Base-by-base conservation (phyloP, 2,113 vertebrate species). In the Cathartes aura region DNA sequence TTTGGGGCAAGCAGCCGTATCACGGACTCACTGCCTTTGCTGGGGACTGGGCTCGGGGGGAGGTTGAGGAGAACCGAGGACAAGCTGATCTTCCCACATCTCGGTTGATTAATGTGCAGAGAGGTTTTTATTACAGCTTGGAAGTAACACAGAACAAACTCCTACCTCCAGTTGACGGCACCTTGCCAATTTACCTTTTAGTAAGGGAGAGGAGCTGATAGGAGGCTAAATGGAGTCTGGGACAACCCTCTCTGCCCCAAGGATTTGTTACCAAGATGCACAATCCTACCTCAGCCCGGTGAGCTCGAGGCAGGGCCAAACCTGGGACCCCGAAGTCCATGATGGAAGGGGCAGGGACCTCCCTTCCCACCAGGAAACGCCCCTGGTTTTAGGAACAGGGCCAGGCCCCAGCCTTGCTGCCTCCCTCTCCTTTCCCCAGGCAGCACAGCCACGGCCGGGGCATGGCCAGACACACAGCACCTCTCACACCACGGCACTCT, bases 221-320 rank as follows among this genome's bases (percentile, higher is more conserved):
- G 50, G 43, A 63, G 13, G 26, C 52, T 43, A 67, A 32, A 84
- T 4, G 15, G 80, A 78, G 63, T 23, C 47, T 50, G 18, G 22
- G 30, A 84, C 29, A 84, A 7, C 15, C 5, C 36, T 34, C 26
- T 15, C 29, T 2, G 4, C 20, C 27, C 24, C 23, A 27, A 68
- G 22, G 26, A 52, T 53, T 60, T 82, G 36, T 47, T 72, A 40
- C 9, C 0, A 4, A 64, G 43, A 50, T 1, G 2, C 0, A 1
- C 5, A 47, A 72, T 21, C 47, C 70, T 52, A 59, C 20, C n/a
- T 85, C 71, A 82, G 58, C 20, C 43, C 0, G 0, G 38, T 0
- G 0, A 50, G 60, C 38, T 87, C 1, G 0, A 63, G 24, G 26
- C 66, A 90, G 26, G 19, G 12, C 22, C 60, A 64, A 66, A 58